Conservation (phyloP, 35 echinoderm and acorn worm species). For the Chiridota heheva region DNA sequence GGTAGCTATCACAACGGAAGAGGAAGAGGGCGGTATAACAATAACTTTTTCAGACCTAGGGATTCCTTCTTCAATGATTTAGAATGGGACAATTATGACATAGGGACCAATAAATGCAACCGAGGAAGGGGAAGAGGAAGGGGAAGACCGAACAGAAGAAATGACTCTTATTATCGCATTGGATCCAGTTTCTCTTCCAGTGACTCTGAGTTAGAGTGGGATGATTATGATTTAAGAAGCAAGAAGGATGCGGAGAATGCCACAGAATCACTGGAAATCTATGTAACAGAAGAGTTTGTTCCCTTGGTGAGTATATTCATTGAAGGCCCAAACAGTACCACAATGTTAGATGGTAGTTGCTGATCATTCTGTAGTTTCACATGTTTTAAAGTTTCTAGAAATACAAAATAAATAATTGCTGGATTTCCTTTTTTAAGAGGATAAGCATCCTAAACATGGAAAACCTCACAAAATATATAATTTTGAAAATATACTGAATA, state of each 20-base stretch:
- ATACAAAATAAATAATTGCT: too few relatives aligned
- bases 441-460: too few relatives aligned
- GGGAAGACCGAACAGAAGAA: slow-evolving; percentile 28
- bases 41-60: slow-evolving; percentile 42
- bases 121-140: slow-evolving; percentile 34
- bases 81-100: slow-evolving; percentile 99
- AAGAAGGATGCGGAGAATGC: slow-evolving; percentile 83
- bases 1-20: slow-evolving; percentile 11
- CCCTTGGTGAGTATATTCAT: slow-evolving; percentile 64
- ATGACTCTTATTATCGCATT: slow-evolving; percentile 41
- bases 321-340: too few relatives aligned
- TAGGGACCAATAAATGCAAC: slow-evolving; percentile 50
- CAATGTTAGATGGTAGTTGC: too few relatives aligned
- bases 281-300: slow-evolving; percentile 72
- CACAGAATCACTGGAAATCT: slow-evolving; percentile 53
- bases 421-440: too few relatives aligned
- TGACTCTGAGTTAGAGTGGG: slow-evolving; percentile 95
- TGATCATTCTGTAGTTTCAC: too few relatives aligned
- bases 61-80: slow-evolving; percentile 59
- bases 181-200: slow-evolving; percentile 54
- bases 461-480: too few relatives aligned
- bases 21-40: slow-evolving; percentile 18
- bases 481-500: too few relatives aligned
- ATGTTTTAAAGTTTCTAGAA: too few relatives aligned
- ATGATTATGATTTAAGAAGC: slow-evolving; percentile 90